These are phyloP conservation scores for Colius striatus DNA, from an alignment of 2,113 vertebrate species.

Conservation along the genomic window DNA sequence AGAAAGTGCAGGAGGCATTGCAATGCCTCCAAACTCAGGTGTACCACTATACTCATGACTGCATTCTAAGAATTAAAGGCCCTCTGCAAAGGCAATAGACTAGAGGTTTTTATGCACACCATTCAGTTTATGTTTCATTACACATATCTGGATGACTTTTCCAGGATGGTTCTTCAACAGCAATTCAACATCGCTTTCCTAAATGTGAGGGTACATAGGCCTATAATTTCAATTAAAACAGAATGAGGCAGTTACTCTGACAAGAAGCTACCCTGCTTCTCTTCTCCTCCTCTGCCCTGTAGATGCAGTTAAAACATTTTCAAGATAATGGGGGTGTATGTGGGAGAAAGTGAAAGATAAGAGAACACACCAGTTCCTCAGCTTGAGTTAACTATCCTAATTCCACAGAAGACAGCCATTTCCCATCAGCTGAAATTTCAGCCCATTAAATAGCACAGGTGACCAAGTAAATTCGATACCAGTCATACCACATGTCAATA, in stretches of 20 bases:
- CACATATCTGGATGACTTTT: not conserved
- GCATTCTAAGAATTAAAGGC: not conserved
- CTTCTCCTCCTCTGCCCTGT: not conserved
- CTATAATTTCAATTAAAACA: not conserved
- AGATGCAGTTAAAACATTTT: not conserved
- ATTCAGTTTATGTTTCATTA: not conserved
- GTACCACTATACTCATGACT: not conserved
- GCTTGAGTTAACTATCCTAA: not conserved
- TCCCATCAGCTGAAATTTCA: not conserved
- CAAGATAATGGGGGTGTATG: not conserved
- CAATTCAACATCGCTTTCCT: not conserved
- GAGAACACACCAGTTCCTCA: not conserved
- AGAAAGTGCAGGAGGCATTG: not conserved
- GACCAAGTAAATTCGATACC: not conserved
- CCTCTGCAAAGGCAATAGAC: not conserved
- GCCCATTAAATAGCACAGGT: not conserved
- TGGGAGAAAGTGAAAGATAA: slow-evolving; percentile 34
- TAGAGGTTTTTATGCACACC: not conserved
- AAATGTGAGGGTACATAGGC: not conserved
- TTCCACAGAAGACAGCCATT: not conserved
- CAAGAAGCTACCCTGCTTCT: not conserved
- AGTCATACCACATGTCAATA: not conserved
- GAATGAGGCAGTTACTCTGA: not conserved
- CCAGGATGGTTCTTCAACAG: not conserved
- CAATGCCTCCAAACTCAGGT: not conserved